Evolutionary conservation across 2,888 invertebrate genomes (phyloP), one percentile per base, ranked within the genome.

Genomic region (Lysandra coridon): DNA sequence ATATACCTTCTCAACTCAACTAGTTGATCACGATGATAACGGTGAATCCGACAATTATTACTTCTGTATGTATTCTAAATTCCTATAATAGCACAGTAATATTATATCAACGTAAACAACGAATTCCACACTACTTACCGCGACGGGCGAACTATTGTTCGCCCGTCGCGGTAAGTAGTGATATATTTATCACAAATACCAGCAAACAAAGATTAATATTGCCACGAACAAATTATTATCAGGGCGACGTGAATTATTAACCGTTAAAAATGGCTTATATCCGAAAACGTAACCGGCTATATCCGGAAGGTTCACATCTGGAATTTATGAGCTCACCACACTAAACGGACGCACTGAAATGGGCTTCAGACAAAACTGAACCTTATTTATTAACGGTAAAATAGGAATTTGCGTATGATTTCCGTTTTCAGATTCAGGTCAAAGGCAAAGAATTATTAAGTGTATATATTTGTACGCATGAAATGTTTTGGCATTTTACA

Each of bases 241-340:
- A 44, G 44, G 76, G 49, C n/a, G 53, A 53, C 76, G 53, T 76
- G 53, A 49, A 76, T 76, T 76, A 76, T 76, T 57, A 76, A 76
- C 76, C 33, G 76, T 76, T 53, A 76, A 76, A 76, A 76, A 76
- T 33, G 76, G 57, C 33, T 57, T 33, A 33, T 57, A 76, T 76
- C 76, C 76, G 76, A 49, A 49, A 76, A 76, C 74, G 44, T 76
- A 76, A 76, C 53, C 76, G 53, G 76, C 53, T 76, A 76, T 76
- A 76, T 76, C 76, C 76, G 76, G 57, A 53, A 33, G 76, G 76
- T 76, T 33, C 23, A 76, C 57, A 57, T 57, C 76, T 57, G 57
- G 75, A 76, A 57, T 57, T 23, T 74, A 69, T 69, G 69, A 17
- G 69, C 37, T 69, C 69, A 37, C 69, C 69, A 69, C 69, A 69